Percentiles rank a stretch among this genome's conserved stretches.
These are phyloP conservation scores for Acanthococcus lagerstroemiae DNA, from an alignment of 2,888 invertebrate genomes.

Conservation along the genomic window DNA sequence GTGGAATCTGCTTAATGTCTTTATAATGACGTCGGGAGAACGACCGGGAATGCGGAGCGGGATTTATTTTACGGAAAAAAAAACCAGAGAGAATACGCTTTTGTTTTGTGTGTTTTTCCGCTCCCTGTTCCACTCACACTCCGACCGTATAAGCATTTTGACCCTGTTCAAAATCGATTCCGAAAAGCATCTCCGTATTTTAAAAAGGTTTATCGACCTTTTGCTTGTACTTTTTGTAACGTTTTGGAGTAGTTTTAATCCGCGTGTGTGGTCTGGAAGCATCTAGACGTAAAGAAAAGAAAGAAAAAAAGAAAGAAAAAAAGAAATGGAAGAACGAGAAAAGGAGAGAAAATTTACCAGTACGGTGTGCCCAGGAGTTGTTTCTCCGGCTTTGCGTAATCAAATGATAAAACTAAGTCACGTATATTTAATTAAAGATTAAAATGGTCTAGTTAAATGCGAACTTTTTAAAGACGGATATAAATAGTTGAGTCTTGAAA, in stretches of 20 bases:
- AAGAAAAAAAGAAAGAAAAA: no score
- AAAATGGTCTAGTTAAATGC: no score
- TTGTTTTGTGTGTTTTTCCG: background rate
- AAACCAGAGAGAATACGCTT: background rate
- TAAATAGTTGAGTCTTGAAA: no score
- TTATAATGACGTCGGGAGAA: slow-evolving; percentile 24
- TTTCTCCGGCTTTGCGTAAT: no score
- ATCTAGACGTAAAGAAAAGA: no score
- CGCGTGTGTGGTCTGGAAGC: slow-evolving; percentile 1
- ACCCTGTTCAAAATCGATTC: background rate
- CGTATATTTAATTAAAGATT: no score
- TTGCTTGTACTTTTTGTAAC: background rate
- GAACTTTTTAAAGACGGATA: no score
- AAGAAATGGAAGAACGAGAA: no score
- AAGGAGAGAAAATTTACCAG: no score
- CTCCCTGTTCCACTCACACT: background rate
- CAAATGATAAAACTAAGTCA: no score
- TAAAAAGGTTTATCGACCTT: slow-evolving; percentile 2
- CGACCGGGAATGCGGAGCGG: background rate
- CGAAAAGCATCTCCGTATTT: background rate
- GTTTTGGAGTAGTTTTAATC: background rate
- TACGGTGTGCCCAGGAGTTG: no score
- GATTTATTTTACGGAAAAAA: background rate
- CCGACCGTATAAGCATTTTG: background rate
- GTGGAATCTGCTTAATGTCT: slow-evolving; percentile 23